Conservation (phyloP, 2,113 vertebrate genomes). For the Butorides virescens region DNA sequence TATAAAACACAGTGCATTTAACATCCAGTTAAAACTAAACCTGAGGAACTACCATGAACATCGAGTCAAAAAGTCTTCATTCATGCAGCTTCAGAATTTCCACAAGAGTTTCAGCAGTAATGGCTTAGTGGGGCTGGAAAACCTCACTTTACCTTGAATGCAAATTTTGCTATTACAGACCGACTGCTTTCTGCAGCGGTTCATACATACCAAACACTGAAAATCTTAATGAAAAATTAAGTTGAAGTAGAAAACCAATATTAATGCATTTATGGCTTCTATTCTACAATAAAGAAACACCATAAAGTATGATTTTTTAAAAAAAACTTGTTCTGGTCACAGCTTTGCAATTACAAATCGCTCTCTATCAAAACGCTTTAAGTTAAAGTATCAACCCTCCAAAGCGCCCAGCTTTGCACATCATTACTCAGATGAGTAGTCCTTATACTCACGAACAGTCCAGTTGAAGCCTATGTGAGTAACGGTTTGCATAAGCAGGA, state of each 20-base stretch:
- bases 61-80: conserved; percentile 78
- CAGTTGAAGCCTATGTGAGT: not conserved
- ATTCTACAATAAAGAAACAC: conserved; percentile 62
- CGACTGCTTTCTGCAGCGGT: conserved; percentile 37
- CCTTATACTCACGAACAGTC: not conserved
- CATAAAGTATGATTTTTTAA: conserved; percentile 14
- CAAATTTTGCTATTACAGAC: conserved; percentile 58
- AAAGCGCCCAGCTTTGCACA: not conserved
- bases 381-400: conserved; percentile 9
- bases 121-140: conserved; percentile 74
- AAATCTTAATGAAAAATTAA: conserved; percentile 54
- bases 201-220: conserved; percentile 38
- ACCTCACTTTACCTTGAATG: conserved; percentile 52
- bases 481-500: conserved; percentile 21
- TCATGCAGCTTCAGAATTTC: conserved; percentile 87
- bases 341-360: conserved; percentile 58
- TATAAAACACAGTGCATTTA: conserved; percentile 85
- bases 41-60: conserved; percentile 86
- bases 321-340: conserved; percentile 51
- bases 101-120: conserved; percentile 80
- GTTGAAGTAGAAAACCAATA: conserved; percentile 50
- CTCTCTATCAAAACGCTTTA: conserved; percentile 37
- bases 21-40: conserved; percentile 80
- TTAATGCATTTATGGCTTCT: conserved; percentile 71
- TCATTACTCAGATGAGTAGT: not conserved